phyloP scores from a whole-genome alignment of 53 echinoderm and acorn worm species.

The Paracentrotus lividus region DNA sequence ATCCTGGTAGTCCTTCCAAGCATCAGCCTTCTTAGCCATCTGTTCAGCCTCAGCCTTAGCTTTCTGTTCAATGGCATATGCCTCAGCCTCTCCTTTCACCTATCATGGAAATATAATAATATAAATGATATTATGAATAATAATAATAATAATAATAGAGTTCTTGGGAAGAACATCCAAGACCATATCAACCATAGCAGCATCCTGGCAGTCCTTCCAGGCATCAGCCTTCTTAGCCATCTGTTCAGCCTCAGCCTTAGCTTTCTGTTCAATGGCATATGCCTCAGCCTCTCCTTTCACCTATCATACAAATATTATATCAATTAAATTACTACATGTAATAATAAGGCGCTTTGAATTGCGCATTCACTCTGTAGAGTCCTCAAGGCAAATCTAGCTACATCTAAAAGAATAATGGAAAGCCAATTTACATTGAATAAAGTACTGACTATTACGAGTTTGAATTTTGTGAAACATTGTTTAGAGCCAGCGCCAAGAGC shows the following conservation, averaged over 20 bases:
- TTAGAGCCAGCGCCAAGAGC: too few relatives aligned
- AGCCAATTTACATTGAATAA: too few relatives aligned
- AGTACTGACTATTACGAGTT: too few relatives aligned
- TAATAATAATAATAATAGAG: too few relatives aligned
- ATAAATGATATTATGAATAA: too few relatives aligned
- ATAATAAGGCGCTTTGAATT: too few relatives aligned
- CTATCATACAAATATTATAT: conserved; percentile 50
- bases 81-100: conserved; percentile 93
- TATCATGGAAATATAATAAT: not conserved
- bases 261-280: conserved; percentile 88
- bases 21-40: conserved; percentile 97
- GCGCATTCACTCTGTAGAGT: too few relatives aligned
- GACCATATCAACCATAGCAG: conserved; percentile 95
- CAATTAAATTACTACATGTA: too few relatives aligned
- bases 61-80: conserved; percentile 89
- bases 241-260: conserved; percentile 91
- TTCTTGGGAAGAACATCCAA: conserved; percentile 88
- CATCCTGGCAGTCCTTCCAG: conserved; percentile 94
- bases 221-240: conserved; percentile 97
- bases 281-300: conserved; percentile 90
- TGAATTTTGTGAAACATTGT: too few relatives aligned
- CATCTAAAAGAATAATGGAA: too few relatives aligned
- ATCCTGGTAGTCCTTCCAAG: conserved; percentile 95
- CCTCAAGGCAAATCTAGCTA: too few relatives aligned
- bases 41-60: conserved; percentile 94